phyloP scores from a whole-genome alignment of 2,113 vertebrate species.

The Heterotis niloticus region DNA sequence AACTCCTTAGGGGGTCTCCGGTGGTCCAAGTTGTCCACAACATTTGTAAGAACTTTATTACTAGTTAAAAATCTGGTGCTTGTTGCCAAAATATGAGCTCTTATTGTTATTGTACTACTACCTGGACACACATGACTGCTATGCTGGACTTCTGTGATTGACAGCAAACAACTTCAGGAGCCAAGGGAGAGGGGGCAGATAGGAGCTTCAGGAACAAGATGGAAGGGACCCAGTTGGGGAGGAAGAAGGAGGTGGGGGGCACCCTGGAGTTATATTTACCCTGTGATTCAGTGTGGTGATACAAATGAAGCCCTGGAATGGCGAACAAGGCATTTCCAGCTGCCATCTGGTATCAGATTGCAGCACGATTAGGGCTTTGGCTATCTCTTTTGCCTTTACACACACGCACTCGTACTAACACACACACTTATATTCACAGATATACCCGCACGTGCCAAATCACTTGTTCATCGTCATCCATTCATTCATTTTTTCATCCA shows the following conservation, averaged over 20 bases:
- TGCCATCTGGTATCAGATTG: conserved; percentile 59
- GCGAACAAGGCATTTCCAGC: conserved; percentile 65
- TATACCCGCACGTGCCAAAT: background rate
- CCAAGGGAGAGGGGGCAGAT: no score
- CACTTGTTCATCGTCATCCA: background rate
- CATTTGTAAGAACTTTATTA: no score
- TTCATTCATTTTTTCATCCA: background rate
- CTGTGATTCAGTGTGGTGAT: conserved; percentile 40
- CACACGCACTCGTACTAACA: background rate
- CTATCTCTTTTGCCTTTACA: background rate
- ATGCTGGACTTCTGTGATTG: no score
- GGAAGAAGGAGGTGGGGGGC: background rate
- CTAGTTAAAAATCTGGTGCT: no score
- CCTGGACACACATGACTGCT: no score
- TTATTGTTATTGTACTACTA: no score
- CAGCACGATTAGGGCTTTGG: background rate
- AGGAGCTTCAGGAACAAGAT: no score
- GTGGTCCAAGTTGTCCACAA: no score
- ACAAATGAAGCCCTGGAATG: conserved; percentile 48
- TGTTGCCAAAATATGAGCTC: no score
- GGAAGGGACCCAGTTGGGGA: no score
- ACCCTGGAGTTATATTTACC: conserved; percentile 43
- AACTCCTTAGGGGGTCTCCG: no score
- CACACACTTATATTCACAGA: background rate
- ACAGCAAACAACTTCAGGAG: no score